A percentile compares a stretch with the other conserved stretches of the same genome.
phyloP scores from a whole-genome alignment of 2,888 invertebrate genomes.

The Melieria omissa region DNA sequence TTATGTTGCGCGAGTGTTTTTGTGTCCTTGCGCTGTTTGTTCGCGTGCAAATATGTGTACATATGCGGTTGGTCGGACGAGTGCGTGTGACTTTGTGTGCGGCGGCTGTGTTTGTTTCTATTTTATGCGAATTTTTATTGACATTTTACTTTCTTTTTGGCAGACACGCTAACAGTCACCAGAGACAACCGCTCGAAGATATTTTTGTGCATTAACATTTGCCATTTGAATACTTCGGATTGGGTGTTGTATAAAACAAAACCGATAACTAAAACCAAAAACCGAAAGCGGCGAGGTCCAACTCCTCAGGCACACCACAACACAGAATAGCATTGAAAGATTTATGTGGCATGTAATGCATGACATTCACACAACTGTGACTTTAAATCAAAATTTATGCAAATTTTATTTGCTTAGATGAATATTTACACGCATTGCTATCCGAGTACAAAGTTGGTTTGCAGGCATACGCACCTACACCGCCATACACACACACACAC shows the following conservation, averaged over 20 bases:
- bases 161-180: not conserved
- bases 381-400: not conserved
- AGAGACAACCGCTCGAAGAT: not conserved
- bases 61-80: not conserved
- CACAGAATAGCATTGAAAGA: not conserved
- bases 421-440: not conserved
- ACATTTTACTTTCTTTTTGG: conserved; percentile 16
- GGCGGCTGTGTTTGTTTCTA: conserved; percentile 11
- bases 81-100: conserved; percentile 1
- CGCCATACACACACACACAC: not conserved
- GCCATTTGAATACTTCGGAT: not conserved
- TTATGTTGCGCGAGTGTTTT: conserved; percentile 4
- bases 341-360: not conserved
- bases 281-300: too few species aligned
- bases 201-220: not conserved
- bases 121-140: conserved; percentile 25
- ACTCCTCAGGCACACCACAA: too few species aligned
- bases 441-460: not conserved
- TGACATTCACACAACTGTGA: not conserved
- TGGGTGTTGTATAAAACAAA: not conserved
- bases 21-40: not conserved
- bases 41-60: not conserved
- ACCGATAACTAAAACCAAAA: not conserved
- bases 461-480: not conserved
- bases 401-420: not conserved